phyloP scores from a whole-genome alignment of 2,113 vertebrate species.

The Struthio camelus region DNA sequence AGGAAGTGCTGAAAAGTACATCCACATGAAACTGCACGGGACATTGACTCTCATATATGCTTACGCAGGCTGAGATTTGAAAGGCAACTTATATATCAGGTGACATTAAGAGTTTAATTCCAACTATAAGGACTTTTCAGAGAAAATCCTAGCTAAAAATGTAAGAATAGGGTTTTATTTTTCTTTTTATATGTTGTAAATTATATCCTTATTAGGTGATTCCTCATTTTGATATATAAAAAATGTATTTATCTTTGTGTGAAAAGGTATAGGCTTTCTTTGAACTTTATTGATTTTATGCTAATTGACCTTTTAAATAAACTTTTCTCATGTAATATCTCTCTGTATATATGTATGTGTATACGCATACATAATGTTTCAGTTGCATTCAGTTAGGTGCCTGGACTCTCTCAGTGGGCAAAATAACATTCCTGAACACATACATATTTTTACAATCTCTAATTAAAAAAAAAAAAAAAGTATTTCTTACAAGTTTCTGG shows the following conservation, averaged over 20 bases:
- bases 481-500: neutral
- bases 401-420: neutral
- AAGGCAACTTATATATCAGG: neutral
- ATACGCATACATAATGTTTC: neutral
- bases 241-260: neutral
- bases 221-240: neutral
- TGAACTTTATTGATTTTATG: neutral
- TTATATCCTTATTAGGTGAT: neutral
- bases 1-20: neutral
- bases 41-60: neutral
- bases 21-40: neutral
- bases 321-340: neutral
- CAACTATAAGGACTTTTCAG: neutral
- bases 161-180: neutral
- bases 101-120: neutral
- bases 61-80: neutral
- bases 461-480: neutral
- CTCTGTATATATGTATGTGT: neutral
- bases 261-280: neutral
- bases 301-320: neutral
- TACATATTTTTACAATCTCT: neutral
- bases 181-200: neutral
- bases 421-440: neutral
- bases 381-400: neutral
- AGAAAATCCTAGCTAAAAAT: neutral